Conservation (phyloP, 2,888 invertebrate species). For the Chalcosyrphus nemorum region DNA sequence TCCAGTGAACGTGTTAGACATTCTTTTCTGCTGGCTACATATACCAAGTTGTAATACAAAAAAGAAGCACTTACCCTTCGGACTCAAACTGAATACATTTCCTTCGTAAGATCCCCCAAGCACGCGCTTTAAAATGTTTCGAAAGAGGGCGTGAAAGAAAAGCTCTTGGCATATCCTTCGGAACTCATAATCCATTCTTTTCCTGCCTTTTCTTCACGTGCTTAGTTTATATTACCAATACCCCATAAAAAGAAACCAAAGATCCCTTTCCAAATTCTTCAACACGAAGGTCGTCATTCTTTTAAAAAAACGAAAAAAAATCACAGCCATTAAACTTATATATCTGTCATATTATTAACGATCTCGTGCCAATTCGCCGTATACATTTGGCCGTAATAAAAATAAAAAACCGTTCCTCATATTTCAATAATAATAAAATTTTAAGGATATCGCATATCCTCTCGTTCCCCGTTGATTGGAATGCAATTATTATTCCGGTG, state of each 20-base stretch:
- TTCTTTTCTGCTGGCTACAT: no score
- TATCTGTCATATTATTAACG: conserved; percentile 49
- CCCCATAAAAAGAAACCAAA: not conserved
- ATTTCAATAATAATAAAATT: conserved; percentile 49
- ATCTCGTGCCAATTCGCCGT: conserved; percentile 58
- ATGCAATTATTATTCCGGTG: conserved; percentile 63
- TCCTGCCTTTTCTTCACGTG: not conserved
- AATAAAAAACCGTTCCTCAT: conserved; percentile 17
- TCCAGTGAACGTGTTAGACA: no score
- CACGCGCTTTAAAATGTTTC: no score
- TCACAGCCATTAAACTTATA: conserved; percentile 42
- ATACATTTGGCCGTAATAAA: conserved; percentile 8
- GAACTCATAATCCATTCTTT: not conserved
- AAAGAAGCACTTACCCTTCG: no score
- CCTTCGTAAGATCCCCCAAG: no score
- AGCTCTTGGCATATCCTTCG: no score
- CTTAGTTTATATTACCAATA: not conserved
- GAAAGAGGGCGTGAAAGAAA: no score
- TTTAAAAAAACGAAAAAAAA: not conserved
- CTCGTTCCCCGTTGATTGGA: conserved; percentile 54
- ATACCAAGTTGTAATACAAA: no score
- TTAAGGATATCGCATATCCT: conserved; percentile 54
- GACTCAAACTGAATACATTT: no score
- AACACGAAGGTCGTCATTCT: not conserved
- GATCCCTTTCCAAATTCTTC: not conserved